These are phyloP conservation scores for Parnassius smintheus DNA, from an alignment of 2,888 invertebrate genomes.

Conservation along the genomic window DNA sequence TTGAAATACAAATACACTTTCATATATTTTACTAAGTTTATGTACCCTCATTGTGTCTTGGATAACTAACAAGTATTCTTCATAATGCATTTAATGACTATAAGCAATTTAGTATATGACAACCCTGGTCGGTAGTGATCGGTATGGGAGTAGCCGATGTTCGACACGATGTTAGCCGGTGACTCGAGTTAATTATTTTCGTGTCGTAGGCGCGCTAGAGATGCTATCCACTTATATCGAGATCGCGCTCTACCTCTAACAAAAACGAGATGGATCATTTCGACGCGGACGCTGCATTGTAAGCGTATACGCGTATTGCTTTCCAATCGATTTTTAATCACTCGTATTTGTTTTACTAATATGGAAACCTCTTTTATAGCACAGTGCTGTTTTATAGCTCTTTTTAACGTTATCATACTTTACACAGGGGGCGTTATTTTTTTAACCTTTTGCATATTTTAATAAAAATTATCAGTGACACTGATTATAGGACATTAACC, in stretches of 20 bases:
- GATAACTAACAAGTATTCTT: no score
- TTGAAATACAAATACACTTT: no score
- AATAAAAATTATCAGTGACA: background rate
- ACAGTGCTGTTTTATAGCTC: slow-evolving; percentile 21
- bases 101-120: background rate
- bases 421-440: slow-evolving; percentile 10
- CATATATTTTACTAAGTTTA: no score
- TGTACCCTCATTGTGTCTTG: no score
- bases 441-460: background rate
- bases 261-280: slow-evolving; percentile 50
- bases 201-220: slow-evolving; percentile 72
- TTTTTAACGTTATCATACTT: slow-evolving; percentile 39
- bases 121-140: slow-evolving; percentile 64
- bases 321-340: slow-evolving; percentile 24
- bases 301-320: slow-evolving; percentile 17
- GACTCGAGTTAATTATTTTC: slow-evolving; percentile 77
- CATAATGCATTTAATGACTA: no score
- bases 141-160: slow-evolving; percentile 78
- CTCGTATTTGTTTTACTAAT: slow-evolving; percentile 26
- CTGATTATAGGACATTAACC: no score
- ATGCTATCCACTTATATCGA: slow-evolving; percentile 51
- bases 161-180: slow-evolving; percentile 75
- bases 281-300: slow-evolving; percentile 21
- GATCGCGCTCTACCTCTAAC: slow-evolving; percentile 57
- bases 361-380: slow-evolving; percentile 21